Evolutionary conservation across 2,113 vertebrate species (phyloP).

Genomic region (Ondatra zibethicus): DNA sequence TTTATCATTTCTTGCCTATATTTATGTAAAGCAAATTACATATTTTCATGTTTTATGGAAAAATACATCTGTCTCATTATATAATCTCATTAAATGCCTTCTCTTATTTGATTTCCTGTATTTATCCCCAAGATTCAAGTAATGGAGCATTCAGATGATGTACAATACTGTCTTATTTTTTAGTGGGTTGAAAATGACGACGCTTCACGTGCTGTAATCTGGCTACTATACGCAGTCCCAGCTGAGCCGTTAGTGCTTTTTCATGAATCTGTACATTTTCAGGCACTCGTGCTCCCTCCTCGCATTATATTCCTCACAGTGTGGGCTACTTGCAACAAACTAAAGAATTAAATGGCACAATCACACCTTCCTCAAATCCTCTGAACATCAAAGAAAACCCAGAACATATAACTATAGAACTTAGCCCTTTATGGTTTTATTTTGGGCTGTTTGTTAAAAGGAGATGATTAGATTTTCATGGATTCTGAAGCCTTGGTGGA

Average conservation of each 20-base stretch:
- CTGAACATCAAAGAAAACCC: slow-evolving; percentile 34
- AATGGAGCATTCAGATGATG: not conserved
- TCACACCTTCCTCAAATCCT: slow-evolving; percentile 46
- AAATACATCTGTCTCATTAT: not conserved
- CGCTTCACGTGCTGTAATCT: not conserved
- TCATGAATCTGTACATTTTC: slow-evolving; percentile 20
- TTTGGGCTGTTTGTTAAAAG: slow-evolving; percentile 70
- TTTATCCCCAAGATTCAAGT: not conserved
- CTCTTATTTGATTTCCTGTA: not conserved
- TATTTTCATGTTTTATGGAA: not conserved
- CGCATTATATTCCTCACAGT: not conserved
- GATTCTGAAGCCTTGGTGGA: slow-evolving; percentile 36
- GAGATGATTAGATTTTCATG: slow-evolving; percentile 72
- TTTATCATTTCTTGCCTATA: not conserved
- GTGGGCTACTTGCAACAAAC: slow-evolving; percentile 3
- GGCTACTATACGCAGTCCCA: not conserved
- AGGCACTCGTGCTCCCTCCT: slow-evolving; percentile 9
- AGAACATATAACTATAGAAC: not conserved
- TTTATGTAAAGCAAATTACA: not conserved
- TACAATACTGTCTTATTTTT: not conserved
- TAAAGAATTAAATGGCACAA: slow-evolving; percentile 61
- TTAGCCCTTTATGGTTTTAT: slow-evolving; percentile 50
- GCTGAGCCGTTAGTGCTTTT: not conserved
- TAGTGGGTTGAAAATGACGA: not conserved
- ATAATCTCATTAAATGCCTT: not conserved